Evolutionary conservation across 2,888 invertebrate species (phyloP).

Genomic region (Hirtodrosophila cameraria): DNA sequence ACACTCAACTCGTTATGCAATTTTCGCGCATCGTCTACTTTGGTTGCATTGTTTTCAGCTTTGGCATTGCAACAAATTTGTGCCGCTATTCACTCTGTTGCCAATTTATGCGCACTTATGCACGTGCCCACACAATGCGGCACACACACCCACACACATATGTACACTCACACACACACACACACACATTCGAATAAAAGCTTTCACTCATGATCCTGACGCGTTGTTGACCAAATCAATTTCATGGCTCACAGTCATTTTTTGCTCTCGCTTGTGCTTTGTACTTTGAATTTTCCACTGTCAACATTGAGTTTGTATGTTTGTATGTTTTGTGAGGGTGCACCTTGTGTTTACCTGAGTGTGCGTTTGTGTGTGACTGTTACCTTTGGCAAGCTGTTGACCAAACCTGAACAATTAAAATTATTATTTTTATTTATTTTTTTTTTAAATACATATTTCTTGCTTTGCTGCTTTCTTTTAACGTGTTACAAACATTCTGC

Average conservation of each 20-base stretch:
- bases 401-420: slow-evolving; percentile 56
- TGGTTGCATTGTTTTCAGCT: slow-evolving; percentile 39
- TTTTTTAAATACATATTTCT: slow-evolving; percentile 10
- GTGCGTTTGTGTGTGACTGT: slow-evolving; percentile 8
- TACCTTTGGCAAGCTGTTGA: slow-evolving; percentile 34
- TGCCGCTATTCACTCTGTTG: slow-evolving; percentile 39
- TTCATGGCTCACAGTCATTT: slow-evolving; percentile 56
- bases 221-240: slow-evolving; percentile 72
- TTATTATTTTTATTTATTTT: slow-evolving; percentile 30
- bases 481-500: neutral
- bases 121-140: slow-evolving; percentile 45
- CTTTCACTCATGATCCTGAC: slow-evolving; percentile 36
- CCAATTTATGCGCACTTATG: slow-evolving; percentile 77
- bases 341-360: neutral
- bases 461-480: slow-evolving; percentile 23
- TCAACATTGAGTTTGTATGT: slow-evolving; percentile 44
- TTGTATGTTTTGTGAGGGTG: neutral
- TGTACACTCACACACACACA: slow-evolving; percentile 2
- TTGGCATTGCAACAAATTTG: slow-evolving; percentile 27
- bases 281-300: slow-evolving; percentile 24
- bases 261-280: slow-evolving; percentile 14
- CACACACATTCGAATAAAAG: neutral
- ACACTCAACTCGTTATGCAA: slow-evolving; percentile 66
- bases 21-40: slow-evolving; percentile 35
- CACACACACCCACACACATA: slow-evolving; percentile 10